A percentile compares a stretch with the other conserved stretches of the same genome.
phyloP scores from a whole-genome alignment of 2,113 vertebrate genomes.

The Phycodurus eques region DNA sequence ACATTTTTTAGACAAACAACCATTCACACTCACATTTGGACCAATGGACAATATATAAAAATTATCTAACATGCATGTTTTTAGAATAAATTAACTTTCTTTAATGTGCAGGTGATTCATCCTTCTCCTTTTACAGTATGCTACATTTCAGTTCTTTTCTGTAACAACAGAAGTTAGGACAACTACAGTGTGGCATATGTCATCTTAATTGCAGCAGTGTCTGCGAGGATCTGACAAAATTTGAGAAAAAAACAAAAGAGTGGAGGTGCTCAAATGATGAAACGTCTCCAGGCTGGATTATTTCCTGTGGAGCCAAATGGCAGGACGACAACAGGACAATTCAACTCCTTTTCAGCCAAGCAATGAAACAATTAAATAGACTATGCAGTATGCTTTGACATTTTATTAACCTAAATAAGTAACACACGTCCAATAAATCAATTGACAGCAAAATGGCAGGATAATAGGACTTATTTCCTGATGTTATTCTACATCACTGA shows the following conservation, averaged over 20 bases:
- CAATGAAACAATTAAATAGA: slow-evolving; percentile 5
- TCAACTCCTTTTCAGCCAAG: slow-evolving; percentile 2
- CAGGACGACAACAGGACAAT: not conserved
- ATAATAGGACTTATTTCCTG: slow-evolving; percentile 25
- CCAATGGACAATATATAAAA: not conserved
- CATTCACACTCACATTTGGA: not conserved
- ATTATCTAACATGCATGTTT: not conserved
- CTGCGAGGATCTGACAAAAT: slow-evolving; percentile 1
- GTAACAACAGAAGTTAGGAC: not conserved
- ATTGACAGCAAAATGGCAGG: not conserved
- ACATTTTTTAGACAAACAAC: not conserved
- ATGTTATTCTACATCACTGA: slow-evolving; percentile 28
- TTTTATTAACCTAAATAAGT: not conserved
- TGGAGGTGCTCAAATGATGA: not conserved
- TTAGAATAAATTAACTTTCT: not conserved
- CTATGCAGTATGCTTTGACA: not conserved
- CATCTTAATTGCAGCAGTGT: slow-evolving; percentile 27
- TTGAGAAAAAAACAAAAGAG: slow-evolving; percentile 5
- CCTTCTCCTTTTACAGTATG: not conserved
- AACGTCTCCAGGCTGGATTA: not conserved
- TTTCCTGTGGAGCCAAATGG: slow-evolving; percentile 2
- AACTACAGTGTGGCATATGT: slow-evolving; percentile 10
- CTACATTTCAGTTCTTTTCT: not conserved
- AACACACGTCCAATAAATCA: not conserved
- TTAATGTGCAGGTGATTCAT: not conserved